Base-by-base conservation (phyloP, 2,888 invertebrate genomes). In the Drosophila anomelani region DNA sequence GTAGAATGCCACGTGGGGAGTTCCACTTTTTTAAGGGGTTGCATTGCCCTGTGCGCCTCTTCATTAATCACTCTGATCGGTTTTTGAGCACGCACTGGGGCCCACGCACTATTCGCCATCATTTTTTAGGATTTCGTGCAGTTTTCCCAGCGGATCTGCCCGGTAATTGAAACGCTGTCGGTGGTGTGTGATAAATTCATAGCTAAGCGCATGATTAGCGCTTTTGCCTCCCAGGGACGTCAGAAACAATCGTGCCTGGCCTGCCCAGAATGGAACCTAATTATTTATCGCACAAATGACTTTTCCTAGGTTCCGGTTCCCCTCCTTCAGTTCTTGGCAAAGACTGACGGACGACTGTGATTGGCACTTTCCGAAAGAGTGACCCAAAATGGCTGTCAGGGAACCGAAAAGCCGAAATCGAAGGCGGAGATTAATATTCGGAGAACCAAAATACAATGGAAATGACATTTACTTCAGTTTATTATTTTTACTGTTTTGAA, bases 61-160 rank as follows among this genome's bases (percentile, higher is more conserved):
- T 83, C 90, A 88, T 88, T 88, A 88, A 88, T 88, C 88, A 88
- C 88, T 76, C 81, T 79, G 89, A 88, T 88, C 88, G 90, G 88
- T 90, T 89, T 89, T 78, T 75, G 83, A 88, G 88, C 90, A 88
- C 88, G 88, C 78, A 63, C 44, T 15, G 43, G 29, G 62, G 12
- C 62, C 17, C 20, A 54, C 51, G 67, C 66, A 78, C 85, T 79
- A 75, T 81, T 77, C 74, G 73, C 75, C 80, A 88, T 85, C 83
- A 90, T 88, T 90, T 88, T 90, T 88, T 89, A 88, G 90, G 90
- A 88, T 88, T 88, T 89, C 78, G 71, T 78, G 72, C 58, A 59
- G 71, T 64, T 79, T 68, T 73, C 63, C 57, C 67, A 53, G 39
- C 26, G 53, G 59, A 46, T 53, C 34, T 36, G 59, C 51, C 62